A percentile compares a stretch with the other conserved stretches of the same genome.
These are phyloP conservation scores for Nomada ferruginata DNA, from an alignment of 2,888 invertebrate genomes.

Conservation along the genomic window DNA sequence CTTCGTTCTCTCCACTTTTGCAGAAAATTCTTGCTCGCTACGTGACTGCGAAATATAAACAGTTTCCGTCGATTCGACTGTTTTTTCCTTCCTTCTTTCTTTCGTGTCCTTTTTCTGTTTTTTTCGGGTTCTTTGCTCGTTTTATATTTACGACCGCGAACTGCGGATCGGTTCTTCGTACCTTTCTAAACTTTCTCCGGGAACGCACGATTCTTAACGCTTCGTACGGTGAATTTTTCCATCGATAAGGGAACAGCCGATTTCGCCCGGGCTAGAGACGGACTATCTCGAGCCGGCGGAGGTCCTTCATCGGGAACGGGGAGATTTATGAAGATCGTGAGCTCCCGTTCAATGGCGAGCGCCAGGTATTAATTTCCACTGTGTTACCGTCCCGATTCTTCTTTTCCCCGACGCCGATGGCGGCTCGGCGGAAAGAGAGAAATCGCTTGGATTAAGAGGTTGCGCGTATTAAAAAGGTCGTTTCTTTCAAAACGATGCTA, in stretches of 20 bases:
- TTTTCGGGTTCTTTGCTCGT: background rate
- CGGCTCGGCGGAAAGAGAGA: slow-evolving; percentile 6
- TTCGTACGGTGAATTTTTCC: slow-evolving; percentile 35
- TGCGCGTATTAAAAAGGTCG: no score
- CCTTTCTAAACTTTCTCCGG: slow-evolving; percentile 71
- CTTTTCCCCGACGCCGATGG: background rate
- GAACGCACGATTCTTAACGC: slow-evolving; percentile 58
- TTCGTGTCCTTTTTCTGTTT: no score
- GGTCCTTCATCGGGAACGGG: background rate
- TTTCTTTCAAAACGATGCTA: no score
- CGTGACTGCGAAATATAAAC: slow-evolving; percentile 63
- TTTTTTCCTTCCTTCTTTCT: slow-evolving; percentile 32
- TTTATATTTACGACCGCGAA: slow-evolving; percentile 65
- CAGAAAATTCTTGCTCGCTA: slow-evolving; percentile 31
- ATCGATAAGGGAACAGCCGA: slow-evolving; percentile 45
- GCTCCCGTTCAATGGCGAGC: background rate
- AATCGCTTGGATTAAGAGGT: slow-evolving; percentile 8
- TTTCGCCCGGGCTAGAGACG: slow-evolving; percentile 1
- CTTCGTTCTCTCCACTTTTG: slow-evolving; percentile 11
- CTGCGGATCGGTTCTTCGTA: slow-evolving; percentile 45
- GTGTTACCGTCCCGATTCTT: slow-evolving; percentile 2
- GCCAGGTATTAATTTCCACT: slow-evolving; percentile 19
- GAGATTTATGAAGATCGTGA: slow-evolving; percentile 13
- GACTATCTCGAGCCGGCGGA: background rate
- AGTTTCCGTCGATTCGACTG: slow-evolving; percentile 25